A percentile compares a stretch with the other conserved stretches of the same genome.
phyloP scores from a whole-genome alignment of 2,888 invertebrate species.

The Empis livida region DNA sequence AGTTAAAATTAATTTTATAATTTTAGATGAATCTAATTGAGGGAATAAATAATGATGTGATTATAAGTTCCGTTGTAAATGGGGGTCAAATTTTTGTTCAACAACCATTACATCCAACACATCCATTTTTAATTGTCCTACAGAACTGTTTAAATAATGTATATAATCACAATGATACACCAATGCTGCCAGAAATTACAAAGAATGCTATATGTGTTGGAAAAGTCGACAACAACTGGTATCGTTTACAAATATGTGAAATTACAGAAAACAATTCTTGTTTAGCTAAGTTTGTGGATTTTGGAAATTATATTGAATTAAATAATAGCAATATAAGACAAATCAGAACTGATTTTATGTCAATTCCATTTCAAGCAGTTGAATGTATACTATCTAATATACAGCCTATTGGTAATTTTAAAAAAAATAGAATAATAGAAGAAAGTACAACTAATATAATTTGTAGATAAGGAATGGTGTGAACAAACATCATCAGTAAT shows the following conservation, averaged over 20 bases:
- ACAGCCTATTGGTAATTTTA: constrained; percentile 53
- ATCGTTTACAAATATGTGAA: constrained; percentile 70
- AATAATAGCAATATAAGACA: constrained; percentile 70
- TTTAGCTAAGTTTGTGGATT: constrained; percentile 83
- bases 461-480: neutral
- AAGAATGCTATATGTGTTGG: constrained; percentile 83
- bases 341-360: constrained; percentile 86
- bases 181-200: constrained; percentile 59
- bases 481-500: neutral
- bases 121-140: constrained; percentile 66
- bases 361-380: constrained; percentile 92
- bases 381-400: constrained; percentile 90
- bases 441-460: neutral
- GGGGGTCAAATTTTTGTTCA: constrained; percentile 90
- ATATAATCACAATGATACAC: constrained; percentile 67
- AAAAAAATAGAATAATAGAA: neutral
- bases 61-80: constrained; percentile 72
- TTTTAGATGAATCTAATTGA: constrained; percentile 73
- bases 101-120: constrained; percentile 89
- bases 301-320: constrained; percentile 81
- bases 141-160: constrained; percentile 70
- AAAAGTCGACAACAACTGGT: constrained; percentile 70
- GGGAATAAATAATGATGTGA: constrained; percentile 85
- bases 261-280: constrained; percentile 39
- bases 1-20: no score